These are phyloP conservation scores for Thaumatotibia leucotreta DNA, from an alignment of 1,140 invertebrate genomes.

Conservation along the genomic window DNA sequence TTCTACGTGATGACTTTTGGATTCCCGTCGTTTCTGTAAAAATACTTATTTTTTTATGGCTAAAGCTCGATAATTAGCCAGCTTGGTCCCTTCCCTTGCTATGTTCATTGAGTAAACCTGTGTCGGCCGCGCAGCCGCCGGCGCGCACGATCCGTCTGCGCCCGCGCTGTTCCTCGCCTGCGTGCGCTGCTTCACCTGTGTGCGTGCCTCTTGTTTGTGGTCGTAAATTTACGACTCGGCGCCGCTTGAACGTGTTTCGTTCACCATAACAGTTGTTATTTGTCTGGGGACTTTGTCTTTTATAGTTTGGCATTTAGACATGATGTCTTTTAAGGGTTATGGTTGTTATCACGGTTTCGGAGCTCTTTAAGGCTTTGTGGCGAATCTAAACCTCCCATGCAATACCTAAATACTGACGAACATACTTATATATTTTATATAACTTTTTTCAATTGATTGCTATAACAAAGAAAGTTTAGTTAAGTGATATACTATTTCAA, in stretches of 20 bases:
- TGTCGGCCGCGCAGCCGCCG: slow-evolving; percentile 36
- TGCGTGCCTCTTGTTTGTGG: slow-evolving; percentile 44
- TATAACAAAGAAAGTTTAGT: too few relatives aligned
- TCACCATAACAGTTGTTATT: slow-evolving; percentile 47
- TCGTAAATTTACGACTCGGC: slow-evolving; percentile 49
- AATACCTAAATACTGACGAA: too few relatives aligned
- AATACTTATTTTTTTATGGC: too few relatives aligned
- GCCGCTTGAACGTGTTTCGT: slow-evolving; percentile 40
- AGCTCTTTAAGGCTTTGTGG: too few relatives aligned
- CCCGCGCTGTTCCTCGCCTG: neutral
- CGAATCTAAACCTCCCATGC: too few relatives aligned
- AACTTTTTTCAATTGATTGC: too few relatives aligned
- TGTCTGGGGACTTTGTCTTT: slow-evolving; percentile 4
- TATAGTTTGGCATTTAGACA: neutral
- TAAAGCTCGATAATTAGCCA: slow-evolving; percentile 34
- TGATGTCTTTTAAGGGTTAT: neutral
- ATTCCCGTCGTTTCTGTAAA: too few relatives aligned
- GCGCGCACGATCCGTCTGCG: slow-evolving; percentile 29
- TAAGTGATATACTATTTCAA: too few relatives aligned
- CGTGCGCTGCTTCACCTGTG: slow-evolving; percentile 34
- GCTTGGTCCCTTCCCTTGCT: slow-evolving; percentile 36
- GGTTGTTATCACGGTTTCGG: too few relatives aligned
- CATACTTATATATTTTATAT: too few relatives aligned
- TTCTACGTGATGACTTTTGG: too few relatives aligned
- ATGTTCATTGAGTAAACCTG: slow-evolving; percentile 66